Conservation (phyloP, 2,797 vertebrate genomes). For the Sebastolobus alascanus region DNA sequence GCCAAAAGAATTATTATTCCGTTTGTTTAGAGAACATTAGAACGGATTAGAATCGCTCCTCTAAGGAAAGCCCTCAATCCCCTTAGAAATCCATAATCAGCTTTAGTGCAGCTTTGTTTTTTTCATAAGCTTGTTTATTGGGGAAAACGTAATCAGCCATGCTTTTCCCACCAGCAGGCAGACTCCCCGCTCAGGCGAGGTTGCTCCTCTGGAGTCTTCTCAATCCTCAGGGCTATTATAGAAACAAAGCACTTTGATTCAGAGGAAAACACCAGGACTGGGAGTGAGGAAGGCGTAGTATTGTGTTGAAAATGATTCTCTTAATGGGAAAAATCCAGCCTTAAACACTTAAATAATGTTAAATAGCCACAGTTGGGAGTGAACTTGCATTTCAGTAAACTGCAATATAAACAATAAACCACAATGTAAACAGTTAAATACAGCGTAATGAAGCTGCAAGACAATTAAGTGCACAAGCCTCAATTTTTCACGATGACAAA, state of each 20-base stretch:
- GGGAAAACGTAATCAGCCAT: slow-evolving; percentile 51
- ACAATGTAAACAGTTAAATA: background rate
- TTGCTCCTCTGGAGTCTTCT: slow-evolving; percentile 36
- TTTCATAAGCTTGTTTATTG: slow-evolving; percentile 69
- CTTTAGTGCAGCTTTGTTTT: slow-evolving; percentile 69
- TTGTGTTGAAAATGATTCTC: background rate
- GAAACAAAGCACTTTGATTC: slow-evolving; percentile 41
- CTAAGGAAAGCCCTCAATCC: slow-evolving; percentile 53
- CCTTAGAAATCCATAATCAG: slow-evolving; percentile 72
- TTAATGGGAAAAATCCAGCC: background rate
- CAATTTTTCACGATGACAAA: background rate
- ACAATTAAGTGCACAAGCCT: background rate
- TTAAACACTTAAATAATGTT: background rate
- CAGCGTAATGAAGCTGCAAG: background rate
- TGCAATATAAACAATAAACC: background rate
- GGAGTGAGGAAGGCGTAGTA: background rate
- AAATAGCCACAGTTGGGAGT: background rate
- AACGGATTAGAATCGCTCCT: slow-evolving; percentile 60
- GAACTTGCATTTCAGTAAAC: slow-evolving; percentile 3
- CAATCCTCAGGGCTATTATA: slow-evolving; percentile 31
- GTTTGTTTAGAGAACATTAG: slow-evolving; percentile 68
- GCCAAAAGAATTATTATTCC: slow-evolving; percentile 58
- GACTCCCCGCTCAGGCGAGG: slow-evolving; percentile 35
- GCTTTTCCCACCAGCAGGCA: slow-evolving; percentile 62
- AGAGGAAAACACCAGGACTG: background rate